Evolutionary conservation across 2,113 vertebrate species (phyloP), one percentile per base, ranked within the genome.

Genomic region (Alligator sinensis): DNA sequence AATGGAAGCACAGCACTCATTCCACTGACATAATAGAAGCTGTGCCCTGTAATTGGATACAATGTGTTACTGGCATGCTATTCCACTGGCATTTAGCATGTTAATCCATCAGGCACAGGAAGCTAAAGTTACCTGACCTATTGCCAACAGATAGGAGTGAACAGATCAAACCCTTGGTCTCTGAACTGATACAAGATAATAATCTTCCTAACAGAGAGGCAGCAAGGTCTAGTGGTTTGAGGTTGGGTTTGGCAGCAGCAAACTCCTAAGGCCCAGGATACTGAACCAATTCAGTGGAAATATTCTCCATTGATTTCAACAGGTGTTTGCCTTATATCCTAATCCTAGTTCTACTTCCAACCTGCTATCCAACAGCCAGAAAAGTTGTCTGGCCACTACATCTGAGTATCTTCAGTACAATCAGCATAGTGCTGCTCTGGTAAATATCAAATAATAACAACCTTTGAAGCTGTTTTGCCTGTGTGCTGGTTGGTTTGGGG

Each of bases 241-340:
- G 1, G n/a, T 4, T 80, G 24, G 18, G 66, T 80, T 74, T 27
- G 78, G 28, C 5, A 91, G 85, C 21, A 93, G 15, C 28, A 28
- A 77, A 18, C 9, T 77, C 21, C 0, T 1, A n/a, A 82, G 55
- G 9, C 89, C 25, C 74, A 64, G 47, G 0, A 0, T 60, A n/a
- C 22, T 30, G 19, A 63, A 88, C 25, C 30, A 79, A 72, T 27
- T 58, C 57, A 72, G 55, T 60, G 25, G 2, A 60, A 4, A 1
- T 74, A 38, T 82, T 93, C 47, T 55, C 63, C 70, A 63, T 54
- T 77, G 61, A 81, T 88, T 77, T 27, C 25, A 63, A 34, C 25
- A 21, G 58, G 18, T 83, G 82, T 25, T 17, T 86, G 47, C 60
- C 77, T 92, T 93, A 81, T 60, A 19, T 16, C 85, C 21, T 61